A percentile compares a stretch with the other conserved stretches of the same genome.
Conservation (phyloP, 2,797 vertebrate genomes). For the Phoebastria nigripes region DNA sequence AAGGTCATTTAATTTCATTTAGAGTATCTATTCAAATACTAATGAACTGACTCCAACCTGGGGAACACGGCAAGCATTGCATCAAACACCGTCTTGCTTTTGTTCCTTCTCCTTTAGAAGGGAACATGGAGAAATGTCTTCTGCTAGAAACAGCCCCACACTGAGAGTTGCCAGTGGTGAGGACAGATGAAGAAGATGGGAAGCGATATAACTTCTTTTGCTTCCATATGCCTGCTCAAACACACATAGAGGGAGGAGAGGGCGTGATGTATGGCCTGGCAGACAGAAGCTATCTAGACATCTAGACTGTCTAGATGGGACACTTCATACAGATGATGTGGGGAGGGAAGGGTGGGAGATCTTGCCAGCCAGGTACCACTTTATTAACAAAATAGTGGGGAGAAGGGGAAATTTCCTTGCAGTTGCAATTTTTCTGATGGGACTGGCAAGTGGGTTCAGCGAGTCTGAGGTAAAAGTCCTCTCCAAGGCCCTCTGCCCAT, state of each 20-base stretch:
- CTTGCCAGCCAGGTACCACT: neutral
- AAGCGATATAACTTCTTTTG: neutral
- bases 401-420: neutral
- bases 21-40: neutral
- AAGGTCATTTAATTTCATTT: neutral
- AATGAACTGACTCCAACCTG: neutral
- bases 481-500: neutral
- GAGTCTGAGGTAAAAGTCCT: neutral
- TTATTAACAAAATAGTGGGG: neutral
- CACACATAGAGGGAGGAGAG: neutral
- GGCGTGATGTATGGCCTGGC: neutral
- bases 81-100: neutral
- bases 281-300: neutral
- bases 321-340: neutral
- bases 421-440: neutral
- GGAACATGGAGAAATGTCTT: neutral
- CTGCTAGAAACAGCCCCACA: neutral
- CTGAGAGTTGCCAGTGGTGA: neutral
- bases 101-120: neutral
- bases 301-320: neutral
- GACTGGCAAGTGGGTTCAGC: neutral
- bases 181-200: neutral
- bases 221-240: neutral
- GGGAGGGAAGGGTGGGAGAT: neutral
- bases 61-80: neutral